Conservation (phyloP, 2,113 vertebrate species). For the Aviceda subcristata region DNA sequence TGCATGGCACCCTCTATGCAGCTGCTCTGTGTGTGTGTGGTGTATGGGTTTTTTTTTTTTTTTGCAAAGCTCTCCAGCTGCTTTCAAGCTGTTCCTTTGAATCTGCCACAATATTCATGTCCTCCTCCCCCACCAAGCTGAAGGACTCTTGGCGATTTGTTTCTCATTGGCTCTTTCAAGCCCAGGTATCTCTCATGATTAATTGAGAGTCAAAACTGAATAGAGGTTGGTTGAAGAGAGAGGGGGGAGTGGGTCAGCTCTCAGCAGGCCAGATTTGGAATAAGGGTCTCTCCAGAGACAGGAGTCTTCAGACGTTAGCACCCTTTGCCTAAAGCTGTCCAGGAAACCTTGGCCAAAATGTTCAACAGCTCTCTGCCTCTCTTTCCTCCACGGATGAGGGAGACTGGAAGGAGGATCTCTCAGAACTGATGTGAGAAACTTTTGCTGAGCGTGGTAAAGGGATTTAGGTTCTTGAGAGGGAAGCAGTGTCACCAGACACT, state of each 20-base stretch:
- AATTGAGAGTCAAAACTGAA: conserved; percentile 7
- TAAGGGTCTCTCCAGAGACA: not conserved
- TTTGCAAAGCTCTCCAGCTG: conserved; percentile 44
- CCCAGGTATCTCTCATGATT: conserved; percentile 24
- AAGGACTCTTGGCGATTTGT: conserved; percentile 26
- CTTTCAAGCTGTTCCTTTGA: conserved; percentile 61
- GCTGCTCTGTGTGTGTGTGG: not conserved
- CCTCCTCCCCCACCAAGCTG: not conserved
- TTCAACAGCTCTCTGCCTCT: not conserved
- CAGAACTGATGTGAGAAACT: not conserved
- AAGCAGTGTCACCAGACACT: not conserved
- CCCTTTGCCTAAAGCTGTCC: not conserved
- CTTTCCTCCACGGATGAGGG: not conserved
- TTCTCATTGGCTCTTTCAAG: not conserved
- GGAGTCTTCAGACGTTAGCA: not conserved
- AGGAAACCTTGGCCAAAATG: not conserved
- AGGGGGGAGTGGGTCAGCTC: not conserved
- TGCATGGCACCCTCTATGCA: conserved; percentile 5
- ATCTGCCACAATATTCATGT: not conserved
- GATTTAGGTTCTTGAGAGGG: not conserved
- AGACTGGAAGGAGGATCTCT: not conserved
- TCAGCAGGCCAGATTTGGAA: not conserved
- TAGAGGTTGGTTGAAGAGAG: not conserved
- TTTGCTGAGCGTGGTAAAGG: not conserved
- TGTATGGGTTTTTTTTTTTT: not conserved